phyloP scores from a whole-genome alignment of 2,888 invertebrate species.

The Ectobius pallidus region DNA sequence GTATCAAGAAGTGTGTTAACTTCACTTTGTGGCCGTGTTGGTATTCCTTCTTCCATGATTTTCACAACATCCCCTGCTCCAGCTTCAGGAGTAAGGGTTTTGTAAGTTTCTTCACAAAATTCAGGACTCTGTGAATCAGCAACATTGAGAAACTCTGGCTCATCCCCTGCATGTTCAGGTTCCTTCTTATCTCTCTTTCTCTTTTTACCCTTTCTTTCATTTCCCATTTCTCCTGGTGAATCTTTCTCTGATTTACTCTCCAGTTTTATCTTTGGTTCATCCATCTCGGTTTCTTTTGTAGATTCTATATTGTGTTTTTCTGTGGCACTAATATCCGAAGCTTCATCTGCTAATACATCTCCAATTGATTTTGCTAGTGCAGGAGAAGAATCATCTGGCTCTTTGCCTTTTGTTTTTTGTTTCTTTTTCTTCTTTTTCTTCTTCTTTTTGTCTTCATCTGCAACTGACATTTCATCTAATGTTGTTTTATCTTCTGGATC shows the following conservation, averaged over 20 bases:
- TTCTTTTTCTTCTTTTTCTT: slow-evolving; percentile 58
- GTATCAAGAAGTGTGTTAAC: slow-evolving; percentile 39
- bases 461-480: slow-evolving; percentile 58
- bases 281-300: not conserved
- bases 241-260: too few species aligned
- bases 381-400: slow-evolving; percentile 52
- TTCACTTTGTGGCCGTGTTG: slow-evolving; percentile 62
- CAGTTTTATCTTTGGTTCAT: not conserved
- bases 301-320: not conserved
- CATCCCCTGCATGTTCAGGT: not conserved
- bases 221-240: not conserved
- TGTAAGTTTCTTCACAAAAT: slow-evolving; percentile 65
- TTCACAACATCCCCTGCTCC: slow-evolving; percentile 67
- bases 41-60: slow-evolving; percentile 57
- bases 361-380: not conserved
- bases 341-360: not conserved
- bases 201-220: not conserved
- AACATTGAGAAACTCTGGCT: slow-evolving; percentile 18
- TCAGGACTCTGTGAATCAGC: slow-evolving; percentile 38
- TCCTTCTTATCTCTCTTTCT: slow-evolving; percentile 46
- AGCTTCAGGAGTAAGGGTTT: slow-evolving; percentile 63
- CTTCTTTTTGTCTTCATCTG: slow-evolving; percentile 59
- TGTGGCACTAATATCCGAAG: not conserved
- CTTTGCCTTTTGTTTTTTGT: slow-evolving; percentile 58
- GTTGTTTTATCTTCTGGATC: slow-evolving; percentile 72